Evolutionary conservation across 2,113 vertebrate species (phyloP).

Genomic region (Smithornis capensis): DNA sequence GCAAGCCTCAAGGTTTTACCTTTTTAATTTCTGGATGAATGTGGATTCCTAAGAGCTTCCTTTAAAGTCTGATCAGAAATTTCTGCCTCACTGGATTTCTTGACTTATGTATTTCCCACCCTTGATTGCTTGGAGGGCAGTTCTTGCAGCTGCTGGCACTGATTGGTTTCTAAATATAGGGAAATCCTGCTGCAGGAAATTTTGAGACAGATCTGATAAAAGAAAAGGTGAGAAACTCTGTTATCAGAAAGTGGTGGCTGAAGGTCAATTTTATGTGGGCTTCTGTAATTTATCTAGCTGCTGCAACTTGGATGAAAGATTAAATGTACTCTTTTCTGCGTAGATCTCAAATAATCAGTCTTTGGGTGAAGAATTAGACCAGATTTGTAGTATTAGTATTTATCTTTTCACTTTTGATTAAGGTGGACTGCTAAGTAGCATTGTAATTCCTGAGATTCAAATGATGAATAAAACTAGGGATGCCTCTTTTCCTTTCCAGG

Average conservation of each 20-base stretch:
- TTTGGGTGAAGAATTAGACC: background rate
- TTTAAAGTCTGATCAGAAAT: background rate
- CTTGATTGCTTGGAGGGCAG: slow-evolving; percentile 25
- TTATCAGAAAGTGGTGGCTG: slow-evolving; percentile 4
- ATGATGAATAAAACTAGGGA: background rate
- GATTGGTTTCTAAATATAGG: slow-evolving; percentile 56
- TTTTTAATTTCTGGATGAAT: background rate
- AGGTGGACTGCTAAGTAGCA: background rate
- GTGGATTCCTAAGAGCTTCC: background rate
- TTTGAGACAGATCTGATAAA: slow-evolving; percentile 18
- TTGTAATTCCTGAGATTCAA: background rate
- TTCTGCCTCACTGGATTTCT: slow-evolving; percentile 31
- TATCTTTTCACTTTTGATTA: background rate
- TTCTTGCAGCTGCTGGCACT: slow-evolving; percentile 22
- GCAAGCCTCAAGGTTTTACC: background rate
- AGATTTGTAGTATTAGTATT: background rate
- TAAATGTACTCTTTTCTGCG: background rate
- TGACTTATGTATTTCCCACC: background rate
- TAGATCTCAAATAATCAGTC: background rate
- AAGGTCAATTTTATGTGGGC: slow-evolving; percentile 1
- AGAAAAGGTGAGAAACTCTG: slow-evolving; percentile 16
- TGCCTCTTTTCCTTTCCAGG: background rate
- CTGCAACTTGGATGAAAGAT: background rate
- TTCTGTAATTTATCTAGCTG: slow-evolving; percentile 17
- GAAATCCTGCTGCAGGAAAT: slow-evolving; percentile 18